These are phyloP conservation scores for Antheraea pernyi DNA, from an alignment of 1,140 invertebrate genomes.

Conservation along the genomic window DNA sequence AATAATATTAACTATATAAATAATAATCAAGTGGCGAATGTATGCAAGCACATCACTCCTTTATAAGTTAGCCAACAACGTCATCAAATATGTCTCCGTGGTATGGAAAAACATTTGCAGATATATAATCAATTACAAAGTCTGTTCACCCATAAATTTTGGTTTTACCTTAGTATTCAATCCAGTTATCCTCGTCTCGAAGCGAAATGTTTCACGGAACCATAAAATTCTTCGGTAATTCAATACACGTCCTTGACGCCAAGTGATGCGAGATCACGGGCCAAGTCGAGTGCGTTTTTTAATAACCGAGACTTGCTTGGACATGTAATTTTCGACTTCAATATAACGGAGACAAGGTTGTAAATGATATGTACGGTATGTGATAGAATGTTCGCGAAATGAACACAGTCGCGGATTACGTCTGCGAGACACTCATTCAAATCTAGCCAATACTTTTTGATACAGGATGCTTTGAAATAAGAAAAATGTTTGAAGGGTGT, in stretches of 20 bases:
- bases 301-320: conserved; percentile 30
- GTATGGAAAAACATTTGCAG: no score
- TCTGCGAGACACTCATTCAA: conserved; percentile 58
- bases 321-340: conserved; percentile 33
- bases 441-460: conserved; percentile 63
- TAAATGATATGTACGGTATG: conserved; percentile 26
- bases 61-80: no score
- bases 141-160: no score
- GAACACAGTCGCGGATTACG: conserved; percentile 70
- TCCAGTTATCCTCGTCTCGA: not conserved
- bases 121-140: no score
- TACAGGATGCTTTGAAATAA: conserved; percentile 45
- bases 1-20: no score
- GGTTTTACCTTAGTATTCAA: not conserved
- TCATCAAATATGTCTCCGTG: no score
- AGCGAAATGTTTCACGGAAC: not conserved
- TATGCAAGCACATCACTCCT: no score
- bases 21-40: no score
- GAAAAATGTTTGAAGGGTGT: not conserved
- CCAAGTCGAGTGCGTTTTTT: conserved; percentile 52
- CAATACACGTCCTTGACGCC: conserved; percentile 18
- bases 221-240: conserved; percentile 6
- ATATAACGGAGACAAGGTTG: conserved; percentile 10
- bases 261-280: conserved; percentile 76
- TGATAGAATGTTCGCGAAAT: conserved; percentile 48